A percentile compares a stretch with the other conserved stretches of the same genome.
phyloP scores from a whole-genome alignment of 2,113 vertebrate species.

The Cacatua alba region DNA sequence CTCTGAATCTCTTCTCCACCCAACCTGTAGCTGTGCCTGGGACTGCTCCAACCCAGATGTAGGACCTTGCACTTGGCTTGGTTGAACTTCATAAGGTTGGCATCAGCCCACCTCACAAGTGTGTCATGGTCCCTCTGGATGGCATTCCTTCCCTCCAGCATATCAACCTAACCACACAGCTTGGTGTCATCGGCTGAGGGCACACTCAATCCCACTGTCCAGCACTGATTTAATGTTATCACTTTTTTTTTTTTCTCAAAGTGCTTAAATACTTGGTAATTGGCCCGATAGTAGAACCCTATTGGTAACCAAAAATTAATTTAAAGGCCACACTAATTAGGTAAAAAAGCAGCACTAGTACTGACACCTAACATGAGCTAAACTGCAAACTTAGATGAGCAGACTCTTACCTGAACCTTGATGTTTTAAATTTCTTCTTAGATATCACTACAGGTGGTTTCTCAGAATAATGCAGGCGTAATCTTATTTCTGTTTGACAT shows the following conservation, averaged over 20 bases:
- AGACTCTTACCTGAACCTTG: slow-evolving; percentile 90
- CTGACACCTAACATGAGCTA: background rate
- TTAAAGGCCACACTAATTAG: background rate
- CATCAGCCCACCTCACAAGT: no score
- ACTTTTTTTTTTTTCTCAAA: no score
- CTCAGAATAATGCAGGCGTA: slow-evolving; percentile 93
- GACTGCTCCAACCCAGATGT: no score
- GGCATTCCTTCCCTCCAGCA: no score
- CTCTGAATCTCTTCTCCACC: no score
- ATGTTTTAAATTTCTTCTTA: slow-evolving; percentile 97
- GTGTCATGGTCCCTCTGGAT: no score
- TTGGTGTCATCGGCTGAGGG: background rate
- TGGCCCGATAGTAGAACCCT: background rate
- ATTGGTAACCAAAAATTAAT: background rate
- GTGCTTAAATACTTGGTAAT: background rate
- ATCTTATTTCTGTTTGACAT: slow-evolving; percentile 94
- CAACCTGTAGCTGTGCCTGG: no score
- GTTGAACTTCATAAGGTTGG: no score
- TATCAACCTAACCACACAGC: no score
- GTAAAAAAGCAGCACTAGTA: background rate
- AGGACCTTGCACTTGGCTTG: no score
- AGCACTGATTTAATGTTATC: no score
- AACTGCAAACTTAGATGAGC: background rate
- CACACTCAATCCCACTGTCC: no score
- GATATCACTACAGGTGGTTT: slow-evolving; percentile 90